Evolutionary conservation across 2,113 vertebrate genomes (phyloP).

Genomic region (Hydrochoerus hydrochaeris): DNA sequence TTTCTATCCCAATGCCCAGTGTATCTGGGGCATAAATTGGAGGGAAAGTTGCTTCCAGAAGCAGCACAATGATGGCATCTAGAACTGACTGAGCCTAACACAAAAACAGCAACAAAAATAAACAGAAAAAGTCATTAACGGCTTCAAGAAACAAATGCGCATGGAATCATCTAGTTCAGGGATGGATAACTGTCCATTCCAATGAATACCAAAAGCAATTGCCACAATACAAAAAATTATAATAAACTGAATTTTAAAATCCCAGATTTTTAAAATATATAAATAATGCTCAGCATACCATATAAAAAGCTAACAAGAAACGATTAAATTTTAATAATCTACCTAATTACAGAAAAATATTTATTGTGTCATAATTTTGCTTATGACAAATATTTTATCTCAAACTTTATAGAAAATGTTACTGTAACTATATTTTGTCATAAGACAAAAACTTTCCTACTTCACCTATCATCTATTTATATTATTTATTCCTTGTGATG

Average conservation of each 20-base stretch:
- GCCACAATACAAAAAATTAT: neutral
- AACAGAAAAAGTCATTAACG: neutral
- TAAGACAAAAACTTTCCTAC: neutral
- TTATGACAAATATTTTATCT: slow-evolving; percentile 23
- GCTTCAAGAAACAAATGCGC: neutral
- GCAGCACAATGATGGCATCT: slow-evolving; percentile 11
- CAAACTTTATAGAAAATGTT: neutral
- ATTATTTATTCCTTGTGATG: neutral
- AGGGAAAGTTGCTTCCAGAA: slow-evolving; percentile 29
- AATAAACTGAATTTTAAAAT: slow-evolving; percentile 4
- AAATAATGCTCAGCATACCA: neutral
- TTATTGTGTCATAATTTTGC: slow-evolving; percentile 44
- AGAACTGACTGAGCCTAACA: neutral
- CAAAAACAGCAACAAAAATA: slow-evolving; percentile 23
- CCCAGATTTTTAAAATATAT: slow-evolving; percentile 2
- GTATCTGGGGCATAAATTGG: neutral
- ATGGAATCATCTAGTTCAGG: neutral
- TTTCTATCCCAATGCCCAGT: slow-evolving; percentile 24
- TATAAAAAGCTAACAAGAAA: slow-evolving; percentile 47
- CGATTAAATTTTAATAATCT: slow-evolving; percentile 29
- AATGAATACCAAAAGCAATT: neutral
- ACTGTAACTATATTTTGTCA: slow-evolving; percentile 20
- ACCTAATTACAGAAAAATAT: neutral
- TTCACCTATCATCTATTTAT: neutral
- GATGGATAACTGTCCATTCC: neutral